Percentiles rank a stretch among this genome's conserved stretches.
Evolutionary conservation across 2,797 vertebrate genomes (phyloP).

Genomic region (Mormyrus hasselquistii): DNA sequence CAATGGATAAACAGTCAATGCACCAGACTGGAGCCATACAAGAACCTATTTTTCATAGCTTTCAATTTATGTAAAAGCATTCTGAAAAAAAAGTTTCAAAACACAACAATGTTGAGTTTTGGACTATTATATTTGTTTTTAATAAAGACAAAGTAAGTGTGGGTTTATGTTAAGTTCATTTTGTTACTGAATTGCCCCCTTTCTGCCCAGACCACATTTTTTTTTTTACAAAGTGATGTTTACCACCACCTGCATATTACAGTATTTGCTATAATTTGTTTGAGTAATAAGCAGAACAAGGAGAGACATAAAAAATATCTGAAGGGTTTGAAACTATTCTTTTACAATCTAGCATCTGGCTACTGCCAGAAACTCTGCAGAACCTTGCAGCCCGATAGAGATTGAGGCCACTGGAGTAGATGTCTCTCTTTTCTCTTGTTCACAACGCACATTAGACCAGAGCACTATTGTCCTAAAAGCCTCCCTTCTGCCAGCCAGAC

Average conservation of each 20-base stretch:
- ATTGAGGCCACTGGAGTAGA: neutral
- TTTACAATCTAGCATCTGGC: neutral
- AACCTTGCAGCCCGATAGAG: neutral
- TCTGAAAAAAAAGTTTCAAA: neutral
- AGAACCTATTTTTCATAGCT: neutral
- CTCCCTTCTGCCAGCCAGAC: constrained; percentile 1
- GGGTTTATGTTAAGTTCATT: neutral
- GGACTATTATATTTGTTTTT: neutral
- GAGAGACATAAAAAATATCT: neutral
- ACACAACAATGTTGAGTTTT: neutral
- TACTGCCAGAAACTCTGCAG: neutral
- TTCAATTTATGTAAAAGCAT: neutral
- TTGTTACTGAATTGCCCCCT: neutral
- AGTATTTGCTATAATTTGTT: neutral
- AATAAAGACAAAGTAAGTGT: neutral
- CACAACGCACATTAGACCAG: neutral
- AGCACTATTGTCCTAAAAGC: neutral
- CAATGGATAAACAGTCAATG: neutral
- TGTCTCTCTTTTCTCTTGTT: neutral
- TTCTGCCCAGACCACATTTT: neutral
- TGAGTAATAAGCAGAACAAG: neutral
- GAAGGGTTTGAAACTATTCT: neutral
- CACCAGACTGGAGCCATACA: neutral
- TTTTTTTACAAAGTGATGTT: neutral
- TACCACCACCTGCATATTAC: neutral